Conservation (phyloP, 2,888 invertebrate genomes). For the Sepioteuthis lessoniana region DNA sequence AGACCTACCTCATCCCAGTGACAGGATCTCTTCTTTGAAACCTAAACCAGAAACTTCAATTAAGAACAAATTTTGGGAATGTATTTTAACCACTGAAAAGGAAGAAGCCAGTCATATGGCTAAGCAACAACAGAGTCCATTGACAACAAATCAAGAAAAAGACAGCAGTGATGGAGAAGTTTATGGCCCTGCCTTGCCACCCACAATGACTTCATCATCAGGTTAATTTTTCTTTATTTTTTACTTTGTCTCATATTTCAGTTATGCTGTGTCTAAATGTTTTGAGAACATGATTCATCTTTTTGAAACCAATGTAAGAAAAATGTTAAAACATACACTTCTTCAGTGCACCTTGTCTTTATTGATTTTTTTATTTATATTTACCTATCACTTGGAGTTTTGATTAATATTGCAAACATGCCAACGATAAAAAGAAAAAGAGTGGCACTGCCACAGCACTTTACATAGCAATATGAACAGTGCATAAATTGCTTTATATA, state of each 20-base stretch:
- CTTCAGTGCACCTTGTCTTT: too few relatives aligned
- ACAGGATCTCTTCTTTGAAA: too few relatives aligned
- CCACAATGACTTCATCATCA: not conserved
- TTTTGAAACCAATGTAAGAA: not conserved
- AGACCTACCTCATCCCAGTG: not conserved
- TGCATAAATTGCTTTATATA: too few relatives aligned
- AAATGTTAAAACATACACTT: too few relatives aligned
- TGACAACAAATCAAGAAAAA: slow-evolving; percentile 2
- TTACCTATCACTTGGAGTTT: too few relatives aligned
- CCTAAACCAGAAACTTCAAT: not conserved
- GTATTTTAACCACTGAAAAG: not conserved
- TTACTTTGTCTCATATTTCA: not conserved
- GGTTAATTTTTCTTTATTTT: not conserved
- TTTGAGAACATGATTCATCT: not conserved
- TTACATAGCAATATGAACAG: too few relatives aligned
- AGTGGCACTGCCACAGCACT: too few relatives aligned
- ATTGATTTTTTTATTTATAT: too few relatives aligned
- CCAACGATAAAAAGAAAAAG: too few relatives aligned
- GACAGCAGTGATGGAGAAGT: not conserved
- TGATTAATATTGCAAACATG: too few relatives aligned
- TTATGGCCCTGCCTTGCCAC: slow-evolving; percentile 17
- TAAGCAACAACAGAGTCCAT: not conserved
- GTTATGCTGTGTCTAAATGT: not conserved
- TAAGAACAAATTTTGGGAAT: not conserved
- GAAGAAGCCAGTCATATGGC: not conserved